Evolutionary conservation across 2,888 invertebrate species (phyloP), one percentile per base, ranked within the genome.

Genomic region (Caradrina clavipalpis): DNA sequence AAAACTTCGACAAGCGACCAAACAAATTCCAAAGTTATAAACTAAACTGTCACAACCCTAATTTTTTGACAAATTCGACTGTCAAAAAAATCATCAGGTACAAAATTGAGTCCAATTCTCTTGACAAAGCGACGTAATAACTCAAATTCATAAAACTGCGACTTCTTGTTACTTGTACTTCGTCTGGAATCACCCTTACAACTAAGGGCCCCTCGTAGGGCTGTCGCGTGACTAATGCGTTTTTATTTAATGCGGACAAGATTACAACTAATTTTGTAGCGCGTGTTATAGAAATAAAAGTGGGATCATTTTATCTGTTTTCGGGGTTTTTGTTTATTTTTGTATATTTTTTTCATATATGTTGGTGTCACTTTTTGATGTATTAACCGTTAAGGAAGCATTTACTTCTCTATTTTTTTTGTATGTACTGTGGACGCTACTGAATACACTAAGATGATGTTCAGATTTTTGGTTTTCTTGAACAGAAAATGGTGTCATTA

Each of bases 221-320:
- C 67, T 90, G 89, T 91, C 90, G 91, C 92, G 91, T 91, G 90
- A 90, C 91, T 79, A 88, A 92, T 88, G 72, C 69, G 50, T 81
- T 89, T 88, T 89, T 89, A 88, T 89, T 89, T 90, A 88, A 87
- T 88, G 82, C 73, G 65, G 78, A 84, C 85, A 85, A 88, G 81
- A 87, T 85, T 80, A 77, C 76, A 63, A 50, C 88, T 88, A 89
- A 90, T 89, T 88, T 87, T 60, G 76, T 78, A 75, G 85, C 89
- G 87, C 87, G 89, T 83, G 82, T 82, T 60, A 47, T 19, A 53
- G 69, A 78, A 76, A 73, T 84, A 84, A 80, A 84, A 76, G 68
- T 81, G 69, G 63, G 64, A 75, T 78, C 64, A 56, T 21, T 66
- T 65, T 75, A 79, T 81, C 63, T 69, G 53, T 76, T 2, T n/a